Evolutionary conservation across 2,888 invertebrate species (phyloP).

Genomic region (Minunthozetes semirufus): DNA sequence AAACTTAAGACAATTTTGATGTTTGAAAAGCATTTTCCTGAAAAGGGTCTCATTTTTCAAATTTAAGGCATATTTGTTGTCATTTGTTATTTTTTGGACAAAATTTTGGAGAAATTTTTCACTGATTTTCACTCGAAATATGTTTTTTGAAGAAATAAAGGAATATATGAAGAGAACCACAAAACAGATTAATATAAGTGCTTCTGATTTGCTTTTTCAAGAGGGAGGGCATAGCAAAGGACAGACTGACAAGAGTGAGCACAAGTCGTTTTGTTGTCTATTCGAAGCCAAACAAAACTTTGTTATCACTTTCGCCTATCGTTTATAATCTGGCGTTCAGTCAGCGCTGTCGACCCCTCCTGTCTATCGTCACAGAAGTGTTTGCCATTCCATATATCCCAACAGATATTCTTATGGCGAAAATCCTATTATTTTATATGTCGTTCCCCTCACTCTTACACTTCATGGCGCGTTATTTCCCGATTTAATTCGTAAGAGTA

Average conservation of each 20-base stretch:
- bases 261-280: background rate
- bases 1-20: too few relatives aligned
- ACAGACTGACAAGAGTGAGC: background rate
- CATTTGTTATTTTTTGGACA: too few relatives aligned
- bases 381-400: slow-evolving; percentile 11
- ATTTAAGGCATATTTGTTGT: too few relatives aligned
- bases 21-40: too few relatives aligned
- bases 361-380: background rate
- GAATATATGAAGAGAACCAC: too few relatives aligned
- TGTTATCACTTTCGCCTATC: slow-evolving; percentile 6
- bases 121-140: too few relatives aligned
- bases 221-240: background rate
- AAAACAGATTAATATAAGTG: too few relatives aligned
- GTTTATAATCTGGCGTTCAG: background rate
- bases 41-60: too few relatives aligned
- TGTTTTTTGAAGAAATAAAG: too few relatives aligned
- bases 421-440: slow-evolving; percentile 21
- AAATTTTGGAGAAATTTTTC: too few relatives aligned
- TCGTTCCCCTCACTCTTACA: background rate
- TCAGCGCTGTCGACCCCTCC: background rate
- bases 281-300: background rate
- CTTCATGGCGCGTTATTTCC: background rate
- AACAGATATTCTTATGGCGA: too few relatives aligned
- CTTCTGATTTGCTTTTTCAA: too few relatives aligned
- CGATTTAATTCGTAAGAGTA: background rate